Base-by-base conservation (phyloP, 2,113 vertebrate species). In the Spea multiplicata region DNA sequence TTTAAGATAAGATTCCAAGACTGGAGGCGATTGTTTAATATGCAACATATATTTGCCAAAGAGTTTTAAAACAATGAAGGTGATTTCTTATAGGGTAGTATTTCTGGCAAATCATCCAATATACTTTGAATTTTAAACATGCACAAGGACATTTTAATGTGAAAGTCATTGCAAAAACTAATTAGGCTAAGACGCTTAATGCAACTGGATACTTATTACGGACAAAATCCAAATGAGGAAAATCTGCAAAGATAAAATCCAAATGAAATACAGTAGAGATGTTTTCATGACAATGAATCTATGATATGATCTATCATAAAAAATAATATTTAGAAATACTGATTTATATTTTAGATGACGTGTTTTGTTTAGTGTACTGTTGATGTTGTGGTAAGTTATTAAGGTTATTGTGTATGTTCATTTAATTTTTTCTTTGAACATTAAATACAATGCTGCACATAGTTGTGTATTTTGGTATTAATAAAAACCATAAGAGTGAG, bases 161-260 rank as follows among this genome's bases (percentile, higher is more conserved):
- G 65, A 59, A 76, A 76, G 74, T 68, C 74, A 76, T 59, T 76
- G 65, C 46, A 50, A 64, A 78, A 78, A 64, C 17, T 71, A 78
- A 78, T 71, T 78, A 76, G 13, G 47, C 53, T 75, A 76, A 47
- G 52, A 57, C 53, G 50, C 44, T 69, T 76, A 76, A 49, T 76
- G 50, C 52, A 59, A 61, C 66, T 59, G 9, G 52, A 12, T 75
- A 30, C 53, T 76, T 68, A 76, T 47, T 69, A 69, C 44, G 47
- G 45, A 12, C 52, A 76, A 69, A 76, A 76, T 76, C 14, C 14
- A 68, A 76, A 76, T 76, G 50, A n/a, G 17, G 5, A 66, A 52
- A 53, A 65, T 66, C 9, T 44, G 44, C 44, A n/a, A 68, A 76
- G 50, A 8, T 76, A 59, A 49, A 76, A 59, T 47, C 44, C 7